Conservation (phyloP, 1,140 invertebrate species). For the Copidosoma floridanum region DNA sequence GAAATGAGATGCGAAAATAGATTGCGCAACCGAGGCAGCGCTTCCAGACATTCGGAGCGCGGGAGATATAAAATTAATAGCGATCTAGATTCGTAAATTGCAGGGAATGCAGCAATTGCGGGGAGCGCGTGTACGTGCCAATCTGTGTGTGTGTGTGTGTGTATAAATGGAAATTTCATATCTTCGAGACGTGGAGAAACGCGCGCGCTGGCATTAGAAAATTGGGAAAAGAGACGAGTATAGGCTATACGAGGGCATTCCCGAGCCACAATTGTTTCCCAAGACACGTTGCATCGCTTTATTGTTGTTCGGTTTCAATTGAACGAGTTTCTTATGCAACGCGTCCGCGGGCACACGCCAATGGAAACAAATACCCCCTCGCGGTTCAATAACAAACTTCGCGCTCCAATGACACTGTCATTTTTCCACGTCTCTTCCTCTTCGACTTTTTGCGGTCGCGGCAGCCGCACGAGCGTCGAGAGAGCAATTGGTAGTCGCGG, state of each 20-base stretch:
- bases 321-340: conserved; percentile 54
- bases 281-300: conserved; percentile 43
- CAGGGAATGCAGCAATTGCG: conserved; percentile 53
- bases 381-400: conserved; percentile 26
- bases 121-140: conserved; percentile 47
- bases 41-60: conserved; percentile 29
- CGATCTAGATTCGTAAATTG: conserved; percentile 56
- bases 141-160: conserved; percentile 29
- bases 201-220: background rate
- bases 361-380: too few relatives aligned
- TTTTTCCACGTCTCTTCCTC: conserved; percentile 22
- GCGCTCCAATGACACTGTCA: conserved; percentile 26
- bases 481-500: conserved; percentile 26
- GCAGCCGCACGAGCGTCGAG: too few relatives aligned
- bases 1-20: conserved; percentile 15
- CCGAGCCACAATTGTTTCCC: too few relatives aligned
- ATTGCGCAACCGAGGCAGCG: conserved; percentile 15
- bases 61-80: conserved; percentile 55
- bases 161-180: conserved; percentile 52
- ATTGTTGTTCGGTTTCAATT: conserved; percentile 56
- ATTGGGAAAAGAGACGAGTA: conserved; percentile 21
- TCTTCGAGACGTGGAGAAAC: conserved; percentile 39
- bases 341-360: conserved; percentile 17
- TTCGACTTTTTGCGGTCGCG: conserved; percentile 24
- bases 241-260: too few relatives aligned